These are phyloP conservation scores for Benthosema pterotum DNA, from an alignment of 2,797 vertebrate species.

Conservation along the genomic window DNA sequence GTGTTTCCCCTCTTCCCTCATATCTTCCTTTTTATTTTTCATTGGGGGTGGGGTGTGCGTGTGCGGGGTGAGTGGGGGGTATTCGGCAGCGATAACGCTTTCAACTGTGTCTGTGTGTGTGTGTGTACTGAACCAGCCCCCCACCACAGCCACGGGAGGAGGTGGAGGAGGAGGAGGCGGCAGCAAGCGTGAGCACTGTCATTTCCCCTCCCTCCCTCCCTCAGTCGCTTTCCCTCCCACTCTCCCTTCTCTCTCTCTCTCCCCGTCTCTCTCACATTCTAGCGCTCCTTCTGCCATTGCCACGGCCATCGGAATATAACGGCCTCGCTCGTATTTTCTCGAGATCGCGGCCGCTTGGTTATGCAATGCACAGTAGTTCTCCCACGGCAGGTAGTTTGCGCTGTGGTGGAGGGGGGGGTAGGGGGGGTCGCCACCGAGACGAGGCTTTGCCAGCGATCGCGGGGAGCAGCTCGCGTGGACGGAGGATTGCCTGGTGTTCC, in stretches of 20 bases:
- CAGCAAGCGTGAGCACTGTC: constrained; percentile 56
- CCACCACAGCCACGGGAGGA: constrained; percentile 31
- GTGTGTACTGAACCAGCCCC: constrained; percentile 38
- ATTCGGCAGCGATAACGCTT: background rate
- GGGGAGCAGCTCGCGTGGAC: constrained; percentile 4
- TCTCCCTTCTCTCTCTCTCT: background rate
- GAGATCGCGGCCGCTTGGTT: constrained; percentile 74
- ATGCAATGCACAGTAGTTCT: constrained; percentile 80
- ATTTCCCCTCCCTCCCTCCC: constrained; percentile 39
- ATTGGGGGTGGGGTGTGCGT: background rate
- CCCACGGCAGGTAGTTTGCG: constrained; percentile 58
- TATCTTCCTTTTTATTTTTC: constrained; percentile 17
- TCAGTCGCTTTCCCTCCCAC: background rate
- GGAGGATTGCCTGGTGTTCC: constrained; percentile 19
- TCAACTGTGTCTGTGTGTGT: constrained; percentile 20
- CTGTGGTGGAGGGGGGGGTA: no score
- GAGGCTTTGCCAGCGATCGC: constrained; percentile 60
- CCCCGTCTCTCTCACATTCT: constrained; percentile 40
- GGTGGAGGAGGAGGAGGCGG: constrained; percentile 60
- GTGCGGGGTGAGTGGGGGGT: background rate
- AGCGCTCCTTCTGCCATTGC: constrained; percentile 47
- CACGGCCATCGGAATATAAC: constrained; percentile 48
- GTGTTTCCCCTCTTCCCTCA: background rate
- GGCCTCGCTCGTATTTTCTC: constrained; percentile 41
- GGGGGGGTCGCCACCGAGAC: constrained; percentile 57